Evolutionary conservation across 1,140 invertebrate genomes (phyloP).

Genomic region (Helicorthomorpha holstii): DNA sequence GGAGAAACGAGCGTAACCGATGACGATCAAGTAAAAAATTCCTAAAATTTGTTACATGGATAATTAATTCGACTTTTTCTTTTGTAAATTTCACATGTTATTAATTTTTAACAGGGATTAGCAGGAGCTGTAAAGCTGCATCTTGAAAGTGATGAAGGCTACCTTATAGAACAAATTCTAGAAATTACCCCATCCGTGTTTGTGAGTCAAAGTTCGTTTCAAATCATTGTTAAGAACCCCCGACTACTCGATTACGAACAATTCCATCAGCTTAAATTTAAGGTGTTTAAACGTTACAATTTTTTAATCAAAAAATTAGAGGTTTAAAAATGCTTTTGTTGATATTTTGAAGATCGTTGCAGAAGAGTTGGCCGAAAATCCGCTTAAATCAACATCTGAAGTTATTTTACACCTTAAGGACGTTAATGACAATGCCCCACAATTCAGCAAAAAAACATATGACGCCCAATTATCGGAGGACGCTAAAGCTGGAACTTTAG

Average conservation of each 20-base stretch:
- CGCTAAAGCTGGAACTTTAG: slow-evolving; percentile 48
- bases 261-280: slow-evolving; percentile 41
- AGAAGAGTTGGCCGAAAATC: slow-evolving; percentile 39
- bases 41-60: not conserved
- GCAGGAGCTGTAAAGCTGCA: not conserved
- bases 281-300: slow-evolving; percentile 11
- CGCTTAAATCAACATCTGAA: slow-evolving; percentile 46
- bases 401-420: slow-evolving; percentile 67
- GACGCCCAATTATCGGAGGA: slow-evolving; percentile 59
- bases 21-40: not conserved
- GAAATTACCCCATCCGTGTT: not conserved
- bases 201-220: not conserved
- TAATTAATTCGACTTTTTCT: not conserved
- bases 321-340: not conserved
- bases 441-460: slow-evolving; percentile 55
- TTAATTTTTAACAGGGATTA: not conserved
- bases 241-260: slow-evolving; percentile 64
- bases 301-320: slow-evolving; percentile 2
- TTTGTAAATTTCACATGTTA: not conserved
- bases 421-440: slow-evolving; percentile 73
- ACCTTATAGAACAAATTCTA: not conserved
- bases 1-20: not conserved
- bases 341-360: slow-evolving; percentile 43
- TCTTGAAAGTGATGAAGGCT: not conserved
- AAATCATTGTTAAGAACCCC: slow-evolving; percentile 62